These are phyloP conservation scores for Pseudorhombus dupliciocellatus DNA, from an alignment of 2,113 vertebrate genomes.

Conservation along the genomic window DNA sequence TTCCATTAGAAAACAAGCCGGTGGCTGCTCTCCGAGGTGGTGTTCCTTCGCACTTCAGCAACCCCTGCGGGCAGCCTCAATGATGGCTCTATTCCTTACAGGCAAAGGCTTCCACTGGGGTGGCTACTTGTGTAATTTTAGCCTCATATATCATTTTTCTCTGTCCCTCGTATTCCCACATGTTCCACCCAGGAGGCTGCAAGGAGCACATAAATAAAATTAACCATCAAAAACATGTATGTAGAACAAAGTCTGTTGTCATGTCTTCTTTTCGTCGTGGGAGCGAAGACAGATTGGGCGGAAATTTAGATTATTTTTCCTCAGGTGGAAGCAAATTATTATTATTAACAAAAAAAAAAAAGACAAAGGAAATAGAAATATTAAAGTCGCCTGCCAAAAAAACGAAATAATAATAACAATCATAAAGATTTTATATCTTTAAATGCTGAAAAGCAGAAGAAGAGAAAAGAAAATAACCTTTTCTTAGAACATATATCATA, in stretches of 20 bases:
- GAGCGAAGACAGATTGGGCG: background rate
- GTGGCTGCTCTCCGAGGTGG: constrained; percentile 39
- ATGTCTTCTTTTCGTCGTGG: background rate
- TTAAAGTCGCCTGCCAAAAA: too few species aligned
- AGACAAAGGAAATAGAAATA: too few species aligned
- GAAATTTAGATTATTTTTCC: background rate
- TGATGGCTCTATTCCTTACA: constrained; percentile 60
- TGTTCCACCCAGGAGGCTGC: constrained; percentile 11
- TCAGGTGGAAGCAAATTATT: background rate
- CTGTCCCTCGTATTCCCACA: constrained; percentile 23
- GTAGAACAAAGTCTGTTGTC: background rate
- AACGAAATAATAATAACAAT: too few species aligned
- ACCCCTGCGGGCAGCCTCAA: constrained; percentile 42
- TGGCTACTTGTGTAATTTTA: constrained; percentile 44
- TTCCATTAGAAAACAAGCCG: constrained; percentile 54
- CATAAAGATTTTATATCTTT: too few species aligned
- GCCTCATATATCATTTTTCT: constrained; percentile 32
- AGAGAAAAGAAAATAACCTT: too few species aligned
- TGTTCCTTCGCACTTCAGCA: constrained; percentile 21
- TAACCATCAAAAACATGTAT: background rate
- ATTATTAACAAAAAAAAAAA: too few species aligned
- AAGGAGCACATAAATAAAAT: constrained; percentile 15
- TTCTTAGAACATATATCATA: too few species aligned
- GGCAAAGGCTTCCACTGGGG: constrained; percentile 40
- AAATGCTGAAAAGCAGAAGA: too few species aligned